These are phyloP conservation scores for Copsychus sechellarum DNA, from an alignment of 2,113 vertebrate genomes.

Conservation along the genomic window DNA sequence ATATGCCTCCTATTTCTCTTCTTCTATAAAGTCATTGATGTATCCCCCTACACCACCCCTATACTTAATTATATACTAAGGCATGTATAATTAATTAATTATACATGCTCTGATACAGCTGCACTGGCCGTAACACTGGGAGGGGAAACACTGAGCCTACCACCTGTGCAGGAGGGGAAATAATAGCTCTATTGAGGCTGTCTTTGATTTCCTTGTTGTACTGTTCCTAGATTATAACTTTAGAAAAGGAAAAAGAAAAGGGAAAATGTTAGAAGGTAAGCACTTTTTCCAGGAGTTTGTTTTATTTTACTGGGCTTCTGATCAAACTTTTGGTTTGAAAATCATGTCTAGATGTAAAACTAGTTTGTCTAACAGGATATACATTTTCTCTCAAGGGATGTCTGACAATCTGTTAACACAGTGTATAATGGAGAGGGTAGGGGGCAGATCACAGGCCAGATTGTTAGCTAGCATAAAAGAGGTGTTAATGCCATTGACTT, in stretches of 20 bases:
- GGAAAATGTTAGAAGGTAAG: background rate
- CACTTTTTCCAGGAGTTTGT: background rate
- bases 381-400: conserved; percentile 18
- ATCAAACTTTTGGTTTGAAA: background rate
- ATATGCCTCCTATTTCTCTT: conserved; percentile 1
- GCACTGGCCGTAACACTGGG: background rate
- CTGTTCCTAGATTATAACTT: background rate
- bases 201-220: background rate
- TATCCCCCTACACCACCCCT: background rate
- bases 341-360: background rate
- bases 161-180: conserved; percentile 49
- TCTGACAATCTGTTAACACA: conserved; percentile 52
- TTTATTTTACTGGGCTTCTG: background rate
- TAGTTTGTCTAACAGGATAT: background rate
- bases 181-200: conserved; percentile 42
- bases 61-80: conserved; percentile 50
- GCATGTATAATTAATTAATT: conserved; percentile 65
- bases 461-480: conserved; percentile 57
- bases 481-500: conserved; percentile 59
- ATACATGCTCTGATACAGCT: conserved; percentile 54
- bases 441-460: conserved; percentile 60
- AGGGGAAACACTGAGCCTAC: conserved; percentile 23
- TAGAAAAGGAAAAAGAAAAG: background rate
- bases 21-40: background rate
- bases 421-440: conserved; percentile 43